These are phyloP conservation scores for Tuberolachnus salignus DNA, from an alignment of 2,888 invertebrate genomes.

Conservation along the genomic window DNA sequence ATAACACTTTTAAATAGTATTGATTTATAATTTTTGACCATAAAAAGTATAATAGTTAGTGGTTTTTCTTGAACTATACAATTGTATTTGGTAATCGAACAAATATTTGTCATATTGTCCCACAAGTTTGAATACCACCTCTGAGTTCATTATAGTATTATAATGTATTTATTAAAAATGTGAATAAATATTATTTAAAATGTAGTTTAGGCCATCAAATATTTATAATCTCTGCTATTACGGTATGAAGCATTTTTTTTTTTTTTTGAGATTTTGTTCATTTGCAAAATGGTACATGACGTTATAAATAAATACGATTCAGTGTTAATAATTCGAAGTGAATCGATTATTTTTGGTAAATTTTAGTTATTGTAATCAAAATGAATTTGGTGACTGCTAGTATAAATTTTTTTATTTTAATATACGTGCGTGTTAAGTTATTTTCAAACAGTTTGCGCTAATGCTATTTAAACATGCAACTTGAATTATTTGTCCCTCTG, in stretches of 20 bases:
- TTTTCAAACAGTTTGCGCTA: conserved; percentile 27
- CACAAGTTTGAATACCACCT: too few relatives aligned
- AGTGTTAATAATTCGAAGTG: conserved; percentile 6
- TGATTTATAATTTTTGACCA: neutral
- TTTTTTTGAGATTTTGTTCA: neutral
- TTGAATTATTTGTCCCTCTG: conserved; percentile 36
- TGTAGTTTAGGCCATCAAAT: too few relatives aligned
- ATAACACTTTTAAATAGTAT: too few relatives aligned
- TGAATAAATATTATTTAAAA: too few relatives aligned
- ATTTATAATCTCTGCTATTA: too few relatives aligned
- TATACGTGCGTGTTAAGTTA: conserved; percentile 44
- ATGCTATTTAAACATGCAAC: conserved; percentile 52
- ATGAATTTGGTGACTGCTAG: conserved; percentile 19
- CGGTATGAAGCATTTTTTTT: too few relatives aligned
- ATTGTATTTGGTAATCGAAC: too few relatives aligned
- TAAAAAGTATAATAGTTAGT: neutral
- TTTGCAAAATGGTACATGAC: neutral
- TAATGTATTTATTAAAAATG: too few relatives aligned
- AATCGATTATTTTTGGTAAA: neutral
- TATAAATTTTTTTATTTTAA: conserved; percentile 12
- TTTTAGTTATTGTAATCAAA: conserved; percentile 15
- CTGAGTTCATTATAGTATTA: too few relatives aligned
- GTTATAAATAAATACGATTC: neutral
- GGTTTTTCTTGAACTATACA: neutral
- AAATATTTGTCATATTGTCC: too few relatives aligned